These are phyloP conservation scores for Eurytoma californica DNA, from an alignment of 2,888 invertebrate species.

Conservation along the genomic window DNA sequence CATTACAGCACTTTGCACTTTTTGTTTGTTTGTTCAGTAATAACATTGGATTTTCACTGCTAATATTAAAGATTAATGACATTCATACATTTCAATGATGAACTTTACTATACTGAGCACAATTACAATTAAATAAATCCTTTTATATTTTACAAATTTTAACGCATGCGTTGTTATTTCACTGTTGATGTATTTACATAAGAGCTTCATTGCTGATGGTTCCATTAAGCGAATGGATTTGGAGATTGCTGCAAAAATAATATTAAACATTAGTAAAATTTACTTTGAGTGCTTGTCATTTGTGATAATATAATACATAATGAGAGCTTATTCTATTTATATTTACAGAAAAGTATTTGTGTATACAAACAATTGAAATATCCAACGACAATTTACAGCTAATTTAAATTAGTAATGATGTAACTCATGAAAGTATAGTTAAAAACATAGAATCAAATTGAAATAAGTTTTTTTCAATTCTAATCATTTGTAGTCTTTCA, in stretches of 20 bases:
- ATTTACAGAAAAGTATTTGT: too few species aligned
- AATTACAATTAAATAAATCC: conserved; percentile 1
- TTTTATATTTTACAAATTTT: conserved; percentile 38
- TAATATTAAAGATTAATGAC: conserved; percentile 29
- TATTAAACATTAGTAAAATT: conserved; percentile 10
- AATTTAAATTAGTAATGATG: too few species aligned
- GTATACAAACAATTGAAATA: too few species aligned
- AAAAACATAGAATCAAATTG: too few species aligned
- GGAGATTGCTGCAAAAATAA: conserved; percentile 43
- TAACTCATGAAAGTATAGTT: too few species aligned
- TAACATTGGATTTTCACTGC: conserved; percentile 8
- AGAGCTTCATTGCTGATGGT: not conserved
- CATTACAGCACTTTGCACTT: conserved; percentile 17
- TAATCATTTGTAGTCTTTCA: not conserved
- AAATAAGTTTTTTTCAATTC: not conserved
- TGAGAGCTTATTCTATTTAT: too few species aligned
- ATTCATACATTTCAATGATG: conserved; percentile 3
- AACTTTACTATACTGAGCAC: conserved; percentile 12
- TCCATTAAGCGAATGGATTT: conserved; percentile 38
- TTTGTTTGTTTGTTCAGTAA: not conserved
- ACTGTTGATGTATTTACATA: conserved; percentile 42
- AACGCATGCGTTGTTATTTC: conserved; percentile 11
- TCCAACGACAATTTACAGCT: too few species aligned
- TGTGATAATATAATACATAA: too few species aligned
- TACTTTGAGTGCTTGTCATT: not conserved